phyloP scores from a whole-genome alignment of 1,140 invertebrate species.

The Pogonomyrmex californicus region DNA sequence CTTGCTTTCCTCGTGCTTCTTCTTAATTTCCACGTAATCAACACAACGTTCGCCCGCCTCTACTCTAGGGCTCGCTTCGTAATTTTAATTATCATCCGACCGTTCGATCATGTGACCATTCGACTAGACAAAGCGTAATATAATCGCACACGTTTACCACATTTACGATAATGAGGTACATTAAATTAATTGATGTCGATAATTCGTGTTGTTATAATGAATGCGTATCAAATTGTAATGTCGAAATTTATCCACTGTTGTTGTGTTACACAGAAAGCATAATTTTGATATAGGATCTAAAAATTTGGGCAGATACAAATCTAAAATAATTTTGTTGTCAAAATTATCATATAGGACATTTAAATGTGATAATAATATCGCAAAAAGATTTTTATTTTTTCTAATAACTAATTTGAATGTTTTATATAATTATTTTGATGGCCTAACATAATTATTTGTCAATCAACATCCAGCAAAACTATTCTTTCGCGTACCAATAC shows the following conservation, averaged over 20 bases:
- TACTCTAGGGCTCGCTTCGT: not conserved
- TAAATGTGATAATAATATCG: too few relatives aligned
- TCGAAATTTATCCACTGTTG: not conserved
- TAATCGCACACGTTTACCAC: constrained; percentile 4
- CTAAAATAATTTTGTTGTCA: too few relatives aligned
- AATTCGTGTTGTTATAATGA: not conserved
- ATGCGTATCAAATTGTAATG: not conserved
- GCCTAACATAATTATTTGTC: too few relatives aligned
- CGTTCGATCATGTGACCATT: too few relatives aligned
- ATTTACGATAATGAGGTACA: not conserved
- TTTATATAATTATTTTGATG: too few relatives aligned
- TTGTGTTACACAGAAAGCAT: not conserved
- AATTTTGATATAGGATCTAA: too few relatives aligned
- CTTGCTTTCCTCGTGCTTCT: not conserved
- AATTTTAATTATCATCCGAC: not conserved
- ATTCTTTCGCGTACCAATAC: too few relatives aligned
- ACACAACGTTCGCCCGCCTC: not conserved
- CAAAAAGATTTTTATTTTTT: too few relatives aligned
- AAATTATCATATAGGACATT: too few relatives aligned
- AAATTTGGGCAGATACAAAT: too few relatives aligned
- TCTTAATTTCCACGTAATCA: constrained; percentile 10
- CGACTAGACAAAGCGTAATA: not conserved
- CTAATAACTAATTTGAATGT: too few relatives aligned
- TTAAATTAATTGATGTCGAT: constrained; percentile 29
- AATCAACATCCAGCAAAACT: too few relatives aligned